Evolutionary conservation across 2,797 vertebrate genomes (phyloP), one percentile per base, ranked within the genome.

Genomic region (Melanotaenia boesemani): DNA sequence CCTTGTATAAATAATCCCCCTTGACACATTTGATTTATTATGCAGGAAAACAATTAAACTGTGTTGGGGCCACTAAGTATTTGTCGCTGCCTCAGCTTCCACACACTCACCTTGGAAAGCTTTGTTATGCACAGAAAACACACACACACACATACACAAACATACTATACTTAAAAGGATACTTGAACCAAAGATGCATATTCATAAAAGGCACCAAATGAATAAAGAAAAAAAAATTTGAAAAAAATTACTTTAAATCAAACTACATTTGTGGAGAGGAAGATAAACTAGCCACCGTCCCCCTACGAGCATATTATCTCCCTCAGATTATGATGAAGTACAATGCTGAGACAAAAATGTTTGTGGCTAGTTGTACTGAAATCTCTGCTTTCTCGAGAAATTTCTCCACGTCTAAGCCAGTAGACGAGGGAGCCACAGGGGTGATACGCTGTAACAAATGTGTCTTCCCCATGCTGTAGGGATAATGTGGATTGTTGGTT

Each of bases 1-100:
- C 72, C 86, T 86, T 83, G 87, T 91, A 91, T 92, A 92, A 91
- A 91, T 90, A 92, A 93, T 90, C 85, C 83, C 86, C 74, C 88
- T 60, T 82, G 92, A 92, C 91, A 91, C 72, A 34, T 92, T 90
- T 93, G 91, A 94, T 94, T 94, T 94, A 95, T 94, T 89, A 93
- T 81, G 84, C 86, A 88, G 86, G 85, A 86, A 91, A 94, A 94
- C 89, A 91, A 93, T 94, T 95, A 92, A 91, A 91, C 81, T 63
- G 71, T 63, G 56, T 82, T 76, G 83, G 82, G 71, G 67, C 77
- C 6, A 69, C 81, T 54, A 85, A 88, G 89, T 76, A 73, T 91
- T 84, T 86, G 85, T 76, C 55, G 64, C 80, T 88, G 81, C 72
- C 73, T 92, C 84, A 90, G 87, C 81, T 86, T 78, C 70, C 76